Conservation (phyloP, 2,888 invertebrate species). For the Labia minor region DNA sequence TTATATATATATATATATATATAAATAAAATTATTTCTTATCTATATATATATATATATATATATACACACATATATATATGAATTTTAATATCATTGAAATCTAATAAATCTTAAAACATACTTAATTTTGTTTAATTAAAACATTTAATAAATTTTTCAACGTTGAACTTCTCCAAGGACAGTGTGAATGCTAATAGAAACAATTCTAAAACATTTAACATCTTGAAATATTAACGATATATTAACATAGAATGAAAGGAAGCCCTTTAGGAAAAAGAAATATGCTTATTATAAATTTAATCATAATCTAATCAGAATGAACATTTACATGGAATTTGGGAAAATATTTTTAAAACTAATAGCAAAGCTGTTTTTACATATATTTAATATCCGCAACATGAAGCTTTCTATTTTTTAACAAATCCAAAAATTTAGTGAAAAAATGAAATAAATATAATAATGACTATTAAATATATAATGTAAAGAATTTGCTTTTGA, state of each 20-base stretch:
- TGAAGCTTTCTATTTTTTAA: background rate
- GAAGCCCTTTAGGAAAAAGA: background rate
- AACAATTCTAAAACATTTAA: background rate
- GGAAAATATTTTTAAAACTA: background rate
- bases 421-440: background rate
- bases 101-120: too few relatives aligned
- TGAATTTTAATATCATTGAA: too few relatives aligned
- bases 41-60: too few relatives aligned
- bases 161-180: too few relatives aligned
- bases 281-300: background rate
- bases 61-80: too few relatives aligned
- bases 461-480: background rate
- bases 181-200: too few relatives aligned
- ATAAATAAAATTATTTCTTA: too few relatives aligned
- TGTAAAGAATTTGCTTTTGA: background rate
- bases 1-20: too few relatives aligned
- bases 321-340: background rate
- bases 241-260: background rate
- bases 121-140: too few relatives aligned
- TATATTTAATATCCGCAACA: background rate
- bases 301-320: background rate
- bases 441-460: background rate
- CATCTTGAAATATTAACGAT: background rate
- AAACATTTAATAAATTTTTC: too few relatives aligned
- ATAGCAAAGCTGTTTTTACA: background rate